A percentile compares a stretch with the other conserved stretches of the same genome.
Conservation (phyloP, 2,113 vertebrate species). For the Anguilla rostrata region DNA sequence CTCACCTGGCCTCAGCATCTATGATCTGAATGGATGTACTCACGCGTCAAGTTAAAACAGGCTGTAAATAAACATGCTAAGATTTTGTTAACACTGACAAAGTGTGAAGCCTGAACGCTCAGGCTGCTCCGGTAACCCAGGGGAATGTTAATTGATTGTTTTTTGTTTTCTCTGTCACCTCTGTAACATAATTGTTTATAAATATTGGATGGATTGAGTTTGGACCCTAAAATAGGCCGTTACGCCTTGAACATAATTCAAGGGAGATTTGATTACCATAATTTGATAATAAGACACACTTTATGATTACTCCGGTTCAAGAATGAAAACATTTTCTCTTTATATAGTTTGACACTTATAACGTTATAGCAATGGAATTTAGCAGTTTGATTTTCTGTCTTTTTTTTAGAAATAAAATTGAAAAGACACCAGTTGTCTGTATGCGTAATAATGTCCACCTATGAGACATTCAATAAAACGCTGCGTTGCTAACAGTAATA, state of each 20-base stretch:
- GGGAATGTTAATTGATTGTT: conserved; percentile 51
- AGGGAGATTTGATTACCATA: neutral
- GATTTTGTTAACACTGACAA: conserved; percentile 52
- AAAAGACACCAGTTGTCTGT: no score
- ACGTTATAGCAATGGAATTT: no score
- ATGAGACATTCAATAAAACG: no score
- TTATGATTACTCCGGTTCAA: neutral
- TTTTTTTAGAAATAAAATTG: no score
- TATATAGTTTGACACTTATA: no score
- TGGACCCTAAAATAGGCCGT: neutral
- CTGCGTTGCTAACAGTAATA: neutral
- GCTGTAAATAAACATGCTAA: conserved; percentile 47
- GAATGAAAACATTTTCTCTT: neutral
- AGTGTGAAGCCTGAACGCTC: conserved; percentile 52
- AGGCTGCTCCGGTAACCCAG: conserved; percentile 7
- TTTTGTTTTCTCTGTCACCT: conserved; percentile 22
- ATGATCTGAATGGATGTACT: conserved; percentile 25
- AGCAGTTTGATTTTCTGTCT: no score
- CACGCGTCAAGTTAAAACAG: conserved; percentile 55
- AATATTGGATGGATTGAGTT: conserved; percentile 16
- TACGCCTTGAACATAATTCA: neutral
- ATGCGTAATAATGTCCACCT: no score
- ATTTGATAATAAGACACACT: neutral
- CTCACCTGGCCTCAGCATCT: conserved; percentile 38
- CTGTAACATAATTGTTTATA: neutral